phyloP scores from a whole-genome alignment of 2,888 invertebrate species.

The Hydraecia micacea region DNA sequence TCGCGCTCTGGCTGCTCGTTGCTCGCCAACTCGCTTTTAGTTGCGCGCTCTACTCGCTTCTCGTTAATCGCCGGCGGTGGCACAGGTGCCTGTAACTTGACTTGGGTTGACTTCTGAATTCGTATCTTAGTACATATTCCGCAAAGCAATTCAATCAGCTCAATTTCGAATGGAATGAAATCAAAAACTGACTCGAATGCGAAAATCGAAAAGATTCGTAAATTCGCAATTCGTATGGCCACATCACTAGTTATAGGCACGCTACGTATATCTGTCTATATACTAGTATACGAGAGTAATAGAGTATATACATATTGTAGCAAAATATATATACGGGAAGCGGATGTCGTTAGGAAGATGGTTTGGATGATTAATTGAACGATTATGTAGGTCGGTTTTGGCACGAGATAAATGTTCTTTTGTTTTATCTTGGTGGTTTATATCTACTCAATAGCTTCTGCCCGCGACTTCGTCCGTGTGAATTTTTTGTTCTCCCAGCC shows the following conservation, averaged over 20 bases:
- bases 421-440: conserved; percentile 43
- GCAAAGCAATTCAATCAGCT: neutral
- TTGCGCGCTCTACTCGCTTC: neutral
- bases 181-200: conserved; percentile 1
- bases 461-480: neutral
- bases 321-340: conserved; percentile 67
- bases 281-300: neutral
- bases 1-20: neutral
- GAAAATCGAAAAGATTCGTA: conserved; percentile 14
- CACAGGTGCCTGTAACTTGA: neutral
- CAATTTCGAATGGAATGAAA: neutral
- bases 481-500: neutral
- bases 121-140: neutral
- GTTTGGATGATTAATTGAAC: conserved; percentile 65
- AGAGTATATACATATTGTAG: conserved; percentile 41
- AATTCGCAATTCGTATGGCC: conserved; percentile 24
- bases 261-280: conserved; percentile 34
- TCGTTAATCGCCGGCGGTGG: neutral
- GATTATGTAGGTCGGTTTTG: conserved; percentile 62
- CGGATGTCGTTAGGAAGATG: conserved; percentile 76
- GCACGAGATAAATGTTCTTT: conserved; percentile 50
- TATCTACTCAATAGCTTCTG: neutral
- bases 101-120: neutral
- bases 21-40: neutral
- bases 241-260: conserved; percentile 49